Evolutionary conservation across 2,797 vertebrate genomes (phyloP).

Genomic region (Cirrhinus molitorella): DNA sequence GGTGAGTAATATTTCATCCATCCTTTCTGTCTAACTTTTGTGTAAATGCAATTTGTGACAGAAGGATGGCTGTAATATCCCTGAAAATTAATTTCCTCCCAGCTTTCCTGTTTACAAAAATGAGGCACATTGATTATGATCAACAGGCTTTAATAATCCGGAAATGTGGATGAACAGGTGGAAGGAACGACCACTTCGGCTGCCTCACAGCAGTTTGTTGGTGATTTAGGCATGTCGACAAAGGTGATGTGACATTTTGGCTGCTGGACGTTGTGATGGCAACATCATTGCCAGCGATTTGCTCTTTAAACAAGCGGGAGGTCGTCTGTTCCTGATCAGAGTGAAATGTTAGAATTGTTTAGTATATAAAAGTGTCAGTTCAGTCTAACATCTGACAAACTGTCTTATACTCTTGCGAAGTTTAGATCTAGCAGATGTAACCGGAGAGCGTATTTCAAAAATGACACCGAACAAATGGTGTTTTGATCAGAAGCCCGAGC

Average conservation of each 20-base stretch:
- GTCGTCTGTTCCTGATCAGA: slow-evolving; percentile 20
- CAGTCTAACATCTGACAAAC: slow-evolving; percentile 5
- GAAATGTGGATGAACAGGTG: neutral
- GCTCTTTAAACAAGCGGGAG: slow-evolving; percentile 10
- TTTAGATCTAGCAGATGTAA: slow-evolving; percentile 14
- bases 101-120: slow-evolving; percentile 13
- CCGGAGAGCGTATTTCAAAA: neutral
- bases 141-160: slow-evolving; percentile 11
- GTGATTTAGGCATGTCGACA: slow-evolving; percentile 29
- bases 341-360: slow-evolving; percentile 15
- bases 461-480: slow-evolving; percentile 5
- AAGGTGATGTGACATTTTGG: slow-evolving; percentile 45
- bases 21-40: slow-evolving; percentile 1
- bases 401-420: neutral
- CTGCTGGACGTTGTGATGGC: slow-evolving; percentile 41
- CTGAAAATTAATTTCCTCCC: no score
- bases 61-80: neutral
- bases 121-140: neutral
- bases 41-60: neutral
- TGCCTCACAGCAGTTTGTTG: neutral
- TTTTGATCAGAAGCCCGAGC: slow-evolving; percentile 23
- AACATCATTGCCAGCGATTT: slow-evolving; percentile 28
- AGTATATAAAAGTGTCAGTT: slow-evolving; percentile 24
- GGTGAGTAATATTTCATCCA: neutral
- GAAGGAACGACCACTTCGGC: neutral